Conservation (phyloP, 2,113 vertebrate genomes). For the Nyctibius bracteatus region DNA sequence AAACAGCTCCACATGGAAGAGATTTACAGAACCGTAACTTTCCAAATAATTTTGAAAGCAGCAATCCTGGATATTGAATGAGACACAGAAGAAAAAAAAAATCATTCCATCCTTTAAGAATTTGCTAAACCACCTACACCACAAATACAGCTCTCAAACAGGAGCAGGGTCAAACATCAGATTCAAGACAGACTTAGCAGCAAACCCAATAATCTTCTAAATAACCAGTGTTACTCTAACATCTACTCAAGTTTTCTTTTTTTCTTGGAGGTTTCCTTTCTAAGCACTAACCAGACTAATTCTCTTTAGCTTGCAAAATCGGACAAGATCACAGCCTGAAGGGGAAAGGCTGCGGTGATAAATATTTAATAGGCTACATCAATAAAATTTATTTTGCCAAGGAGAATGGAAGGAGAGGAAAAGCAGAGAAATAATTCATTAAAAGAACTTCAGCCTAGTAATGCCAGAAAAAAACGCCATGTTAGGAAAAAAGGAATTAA, state of each 20-base stretch:
- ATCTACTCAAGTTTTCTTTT: neutral
- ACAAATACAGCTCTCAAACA: neutral
- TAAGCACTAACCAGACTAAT: neutral
- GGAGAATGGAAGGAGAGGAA: conserved; percentile 37
- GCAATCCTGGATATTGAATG: neutral
- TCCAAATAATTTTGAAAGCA: neutral
- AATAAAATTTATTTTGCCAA: conserved; percentile 57
- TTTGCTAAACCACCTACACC: neutral
- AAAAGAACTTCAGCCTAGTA: conserved; percentile 2
- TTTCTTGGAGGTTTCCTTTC: neutral
- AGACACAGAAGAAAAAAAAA: accelerated
- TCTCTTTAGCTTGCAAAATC: conserved; percentile 23
- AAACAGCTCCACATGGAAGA: neutral
- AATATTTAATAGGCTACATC: conserved; percentile 49
- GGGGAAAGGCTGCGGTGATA: conserved; percentile 1
- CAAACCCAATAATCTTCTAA: neutral
- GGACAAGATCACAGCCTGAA: conserved; percentile 32
- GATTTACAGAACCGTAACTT: neutral
- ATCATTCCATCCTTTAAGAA: neutral
- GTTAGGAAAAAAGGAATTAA: neutral
- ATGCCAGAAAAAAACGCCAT: neutral
- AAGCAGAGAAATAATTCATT: conserved; percentile 59
- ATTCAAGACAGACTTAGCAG: neutral
- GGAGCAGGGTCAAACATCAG: neutral
- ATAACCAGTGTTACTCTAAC: neutral